Conservation (phyloP, 2,113 vertebrate species). For the Danio rerio region DNA sequence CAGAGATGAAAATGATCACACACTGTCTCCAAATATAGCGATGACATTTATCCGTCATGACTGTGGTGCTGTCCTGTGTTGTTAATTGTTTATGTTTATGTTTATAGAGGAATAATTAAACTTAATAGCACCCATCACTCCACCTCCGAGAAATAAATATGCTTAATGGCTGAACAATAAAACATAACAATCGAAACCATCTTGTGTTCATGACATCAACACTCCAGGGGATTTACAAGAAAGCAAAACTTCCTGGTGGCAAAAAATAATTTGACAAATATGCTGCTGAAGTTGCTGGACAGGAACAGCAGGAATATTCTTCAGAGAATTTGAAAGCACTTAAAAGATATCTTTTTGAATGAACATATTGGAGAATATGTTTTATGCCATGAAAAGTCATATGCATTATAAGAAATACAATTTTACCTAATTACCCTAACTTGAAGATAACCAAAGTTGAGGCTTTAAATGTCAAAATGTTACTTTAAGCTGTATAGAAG, state of each 20-base stretch:
- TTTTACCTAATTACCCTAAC: no score
- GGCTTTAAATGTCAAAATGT: no score
- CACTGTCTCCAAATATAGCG: no score
- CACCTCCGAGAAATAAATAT: background rate
- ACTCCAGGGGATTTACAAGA: background rate
- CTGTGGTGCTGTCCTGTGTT: background rate
- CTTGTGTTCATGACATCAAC: background rate
- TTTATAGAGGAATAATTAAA: background rate
- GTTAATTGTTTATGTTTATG: background rate
- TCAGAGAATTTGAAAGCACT: no score
- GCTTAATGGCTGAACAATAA: background rate
- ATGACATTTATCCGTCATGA: background rate
- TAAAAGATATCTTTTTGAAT: no score
- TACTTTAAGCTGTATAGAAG: no score
- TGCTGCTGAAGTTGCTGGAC: background rate
- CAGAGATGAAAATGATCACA: no score
- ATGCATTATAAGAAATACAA: no score
- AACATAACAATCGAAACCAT: background rate
- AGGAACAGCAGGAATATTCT: background rate
- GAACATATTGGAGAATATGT: no score
- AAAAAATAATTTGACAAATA: background rate
- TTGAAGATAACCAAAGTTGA: no score
- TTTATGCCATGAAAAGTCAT: no score
- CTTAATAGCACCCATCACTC: background rate
- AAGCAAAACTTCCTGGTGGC: background rate